phyloP scores from a whole-genome alignment of 2,888 invertebrate species.

The Pemphredon lugubris region DNA sequence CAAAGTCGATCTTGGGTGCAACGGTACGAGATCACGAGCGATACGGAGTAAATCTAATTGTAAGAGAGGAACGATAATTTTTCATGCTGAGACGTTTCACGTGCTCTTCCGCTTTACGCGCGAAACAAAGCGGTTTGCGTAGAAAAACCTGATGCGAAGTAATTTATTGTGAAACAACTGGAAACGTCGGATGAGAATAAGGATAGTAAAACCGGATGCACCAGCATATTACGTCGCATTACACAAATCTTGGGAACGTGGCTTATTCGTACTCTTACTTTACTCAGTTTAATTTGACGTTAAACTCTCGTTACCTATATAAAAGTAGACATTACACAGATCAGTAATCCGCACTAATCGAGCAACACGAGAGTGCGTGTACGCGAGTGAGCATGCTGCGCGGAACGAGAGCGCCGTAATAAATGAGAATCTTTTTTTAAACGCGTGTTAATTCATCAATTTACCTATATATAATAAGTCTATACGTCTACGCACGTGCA shows the following conservation, averaged over 20 bases:
- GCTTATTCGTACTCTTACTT: conserved; percentile 44
- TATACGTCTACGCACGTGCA: conserved; percentile 16
- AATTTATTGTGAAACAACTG: neutral
- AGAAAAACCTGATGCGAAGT: neutral
- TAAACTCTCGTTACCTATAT: conserved; percentile 63
- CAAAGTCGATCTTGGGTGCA: too few relatives aligned
- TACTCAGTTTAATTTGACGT: conserved; percentile 64
- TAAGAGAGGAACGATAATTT: too few relatives aligned
- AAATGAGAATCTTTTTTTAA: conserved; percentile 17
- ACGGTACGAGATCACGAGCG: too few relatives aligned
- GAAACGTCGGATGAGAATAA: conserved; percentile 15
- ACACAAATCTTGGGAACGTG: conserved; percentile 30
- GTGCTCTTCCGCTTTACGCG: too few relatives aligned
- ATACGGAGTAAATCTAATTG: too few relatives aligned
- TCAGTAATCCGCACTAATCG: conserved; percentile 42
- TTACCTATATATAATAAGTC: conserved; percentile 20
- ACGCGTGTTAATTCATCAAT: conserved; percentile 28
- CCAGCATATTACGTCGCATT: conserved; percentile 23
- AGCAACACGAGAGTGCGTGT: conserved; percentile 29
- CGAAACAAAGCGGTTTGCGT: too few relatives aligned
- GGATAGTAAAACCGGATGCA: conserved; percentile 44
- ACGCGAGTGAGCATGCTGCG: conserved; percentile 22
- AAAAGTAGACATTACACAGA: conserved; percentile 63
- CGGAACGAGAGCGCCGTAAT: conserved; percentile 2
- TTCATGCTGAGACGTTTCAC: too few relatives aligned